These are phyloP conservation scores for Scomberomorus guttatus DNA, from an alignment of 2,797 vertebrate genomes.

Conservation along the genomic window DNA sequence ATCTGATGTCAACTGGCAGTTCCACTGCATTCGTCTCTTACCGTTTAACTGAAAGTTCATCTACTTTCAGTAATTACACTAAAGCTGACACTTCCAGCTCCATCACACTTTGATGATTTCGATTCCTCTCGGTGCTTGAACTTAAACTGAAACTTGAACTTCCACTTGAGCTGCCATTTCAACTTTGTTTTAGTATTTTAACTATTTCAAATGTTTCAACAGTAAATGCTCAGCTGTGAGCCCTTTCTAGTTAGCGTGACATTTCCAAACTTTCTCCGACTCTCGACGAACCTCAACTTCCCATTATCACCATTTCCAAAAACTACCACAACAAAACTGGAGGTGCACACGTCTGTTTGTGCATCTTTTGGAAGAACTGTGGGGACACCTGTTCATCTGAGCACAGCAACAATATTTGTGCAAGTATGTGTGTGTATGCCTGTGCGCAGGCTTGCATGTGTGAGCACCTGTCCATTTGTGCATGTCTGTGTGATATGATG, in stretches of 20 bases:
- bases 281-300: slow-evolving; percentile 12
- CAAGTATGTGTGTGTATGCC: slow-evolving; percentile 30
- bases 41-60: neutral
- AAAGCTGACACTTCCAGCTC: neutral
- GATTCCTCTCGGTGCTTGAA: neutral
- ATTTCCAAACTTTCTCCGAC: slow-evolving; percentile 22
- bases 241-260: neutral
- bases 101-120: neutral
- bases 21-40: slow-evolving; percentile 5
- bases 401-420: slow-evolving; percentile 62
- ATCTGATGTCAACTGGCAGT: neutral
- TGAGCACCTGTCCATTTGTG: slow-evolving; percentile 71
- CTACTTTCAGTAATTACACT: neutral
- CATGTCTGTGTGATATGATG: slow-evolving; percentile 75
- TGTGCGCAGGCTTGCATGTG: slow-evolving; percentile 38
- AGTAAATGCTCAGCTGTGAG: neutral
- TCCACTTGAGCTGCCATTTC: slow-evolving; percentile 1
- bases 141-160: neutral
- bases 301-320: slow-evolving; percentile 5
- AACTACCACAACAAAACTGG: slow-evolving; percentile 5
- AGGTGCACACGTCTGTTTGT: slow-evolving; percentile 26
- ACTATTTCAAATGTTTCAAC: neutral
- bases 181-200: neutral
- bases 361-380: slow-evolving; percentile 41
- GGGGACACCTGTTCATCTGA: slow-evolving; percentile 69